Conservation (phyloP, 2,888 invertebrate species). For the Glyphotaelius pellucidus region DNA sequence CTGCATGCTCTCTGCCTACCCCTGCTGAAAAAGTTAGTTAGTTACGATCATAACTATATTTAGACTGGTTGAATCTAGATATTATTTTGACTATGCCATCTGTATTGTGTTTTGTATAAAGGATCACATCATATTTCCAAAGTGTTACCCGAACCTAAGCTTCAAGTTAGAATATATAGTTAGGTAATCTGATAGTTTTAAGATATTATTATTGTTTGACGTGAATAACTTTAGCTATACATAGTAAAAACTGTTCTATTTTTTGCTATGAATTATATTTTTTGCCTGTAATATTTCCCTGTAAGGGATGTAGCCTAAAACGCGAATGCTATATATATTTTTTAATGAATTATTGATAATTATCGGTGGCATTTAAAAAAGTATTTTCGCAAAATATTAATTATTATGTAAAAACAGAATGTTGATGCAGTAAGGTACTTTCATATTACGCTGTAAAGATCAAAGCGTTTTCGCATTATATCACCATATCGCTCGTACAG, state of each 20-base stretch:
- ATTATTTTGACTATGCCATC: neutral
- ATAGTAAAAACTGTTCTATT: neutral
- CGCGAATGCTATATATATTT: neutral
- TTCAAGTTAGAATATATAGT: neutral
- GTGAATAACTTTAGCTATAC: slow-evolving; percentile 2
- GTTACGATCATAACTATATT: neutral
- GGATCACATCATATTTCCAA: neutral
- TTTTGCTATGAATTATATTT: neutral
- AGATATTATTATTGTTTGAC: neutral
- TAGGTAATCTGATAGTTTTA: neutral
- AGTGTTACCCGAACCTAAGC: neutral
- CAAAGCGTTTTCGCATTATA: too few species aligned
- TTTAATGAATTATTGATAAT: neutral
- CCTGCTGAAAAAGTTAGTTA: neutral
- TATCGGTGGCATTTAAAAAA: neutral
- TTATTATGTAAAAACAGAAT: neutral
- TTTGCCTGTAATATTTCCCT: neutral
- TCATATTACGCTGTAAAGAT: too few species aligned
- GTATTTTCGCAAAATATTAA: neutral
- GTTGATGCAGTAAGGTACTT: neutral
- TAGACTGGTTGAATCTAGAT: neutral
- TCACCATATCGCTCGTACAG: too few species aligned
- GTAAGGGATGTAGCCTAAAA: neutral
- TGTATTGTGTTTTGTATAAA: neutral
- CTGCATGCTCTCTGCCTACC: neutral